These are phyloP conservation scores for Ceyx margarethae DNA, from an alignment of 2,113 vertebrate species.

Conservation along the genomic window DNA sequence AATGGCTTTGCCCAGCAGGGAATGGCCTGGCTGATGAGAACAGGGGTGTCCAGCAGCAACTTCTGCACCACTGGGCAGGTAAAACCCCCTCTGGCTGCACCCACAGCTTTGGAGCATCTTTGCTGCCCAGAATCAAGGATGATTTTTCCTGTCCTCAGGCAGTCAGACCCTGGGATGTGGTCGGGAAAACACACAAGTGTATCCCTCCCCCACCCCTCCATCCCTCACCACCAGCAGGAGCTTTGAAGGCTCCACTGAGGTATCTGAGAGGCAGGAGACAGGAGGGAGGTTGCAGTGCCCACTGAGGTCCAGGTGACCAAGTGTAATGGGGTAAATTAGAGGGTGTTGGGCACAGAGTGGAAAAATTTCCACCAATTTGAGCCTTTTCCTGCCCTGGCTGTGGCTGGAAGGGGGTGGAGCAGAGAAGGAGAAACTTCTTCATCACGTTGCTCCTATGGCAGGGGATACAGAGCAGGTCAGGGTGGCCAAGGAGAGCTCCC, in stretches of 20 bases:
- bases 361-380: not conserved
- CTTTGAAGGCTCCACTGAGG: not conserved
- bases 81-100: not conserved
- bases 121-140: accelerated
- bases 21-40: not conserved
- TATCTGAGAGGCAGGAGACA: not conserved
- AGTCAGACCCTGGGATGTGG: accelerated
- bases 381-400: accelerated
- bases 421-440: not conserved
- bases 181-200: not conserved
- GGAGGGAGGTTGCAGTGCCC: not conserved
- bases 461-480: not conserved
- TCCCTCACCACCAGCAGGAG: not conserved
- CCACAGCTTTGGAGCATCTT: not conserved
- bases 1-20: accelerated
- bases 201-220: too few species aligned
- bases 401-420: not conserved
- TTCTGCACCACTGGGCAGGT: accelerated
- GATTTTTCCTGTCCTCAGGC: accelerated
- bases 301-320: not conserved
- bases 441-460: accelerated
- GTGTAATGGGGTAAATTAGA: not conserved
- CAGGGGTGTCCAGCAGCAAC: accelerated
- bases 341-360: accelerated
- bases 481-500: not conserved